Evolutionary conservation across 1,140 invertebrate genomes (phyloP).

Genomic region (Scaptomyza montana): DNA sequence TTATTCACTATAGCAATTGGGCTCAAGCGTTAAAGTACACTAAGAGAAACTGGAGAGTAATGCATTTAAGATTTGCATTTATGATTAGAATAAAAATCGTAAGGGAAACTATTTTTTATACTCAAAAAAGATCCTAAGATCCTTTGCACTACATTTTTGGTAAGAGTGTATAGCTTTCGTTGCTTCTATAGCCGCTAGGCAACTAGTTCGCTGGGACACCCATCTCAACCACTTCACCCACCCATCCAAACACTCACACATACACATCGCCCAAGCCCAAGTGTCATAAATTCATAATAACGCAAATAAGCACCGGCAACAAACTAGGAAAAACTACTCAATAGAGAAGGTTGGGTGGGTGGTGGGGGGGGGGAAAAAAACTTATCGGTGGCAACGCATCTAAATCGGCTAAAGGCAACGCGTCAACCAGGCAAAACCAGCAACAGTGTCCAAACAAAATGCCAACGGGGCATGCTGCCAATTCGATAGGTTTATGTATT

Average conservation of each 20-base stretch:
- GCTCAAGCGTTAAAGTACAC: slow-evolving; percentile 37
- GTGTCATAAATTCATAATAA: slow-evolving; percentile 82
- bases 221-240: background rate
- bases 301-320: slow-evolving; percentile 75
- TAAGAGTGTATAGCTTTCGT: slow-evolving; percentile 3
- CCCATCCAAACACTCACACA: slow-evolving; percentile 14
- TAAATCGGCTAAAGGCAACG: slow-evolving; percentile 56
- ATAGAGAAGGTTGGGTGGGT: slow-evolving; percentile 16
- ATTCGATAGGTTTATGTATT: slow-evolving; percentile 48
- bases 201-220: background rate
- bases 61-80: too few relatives aligned
- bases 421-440: slow-evolving; percentile 10
- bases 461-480: slow-evolving; percentile 70
- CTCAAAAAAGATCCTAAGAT: too few relatives aligned
- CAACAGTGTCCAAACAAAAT: slow-evolving; percentile 22
- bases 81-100: too few relatives aligned
- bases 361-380: slow-evolving; percentile 23
- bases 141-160: too few relatives aligned
- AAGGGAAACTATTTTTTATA: too few relatives aligned
- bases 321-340: slow-evolving; percentile 26
- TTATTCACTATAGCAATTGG: slow-evolving; percentile 61
- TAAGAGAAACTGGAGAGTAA: slow-evolving; percentile 23
- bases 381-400: slow-evolving; percentile 66
- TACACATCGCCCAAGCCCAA: slow-evolving; percentile 52
- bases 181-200: background rate